These are phyloP conservation scores for Corythoichthys intestinalis DNA, from an alignment of 2,113 vertebrate species.

Conservation along the genomic window DNA sequence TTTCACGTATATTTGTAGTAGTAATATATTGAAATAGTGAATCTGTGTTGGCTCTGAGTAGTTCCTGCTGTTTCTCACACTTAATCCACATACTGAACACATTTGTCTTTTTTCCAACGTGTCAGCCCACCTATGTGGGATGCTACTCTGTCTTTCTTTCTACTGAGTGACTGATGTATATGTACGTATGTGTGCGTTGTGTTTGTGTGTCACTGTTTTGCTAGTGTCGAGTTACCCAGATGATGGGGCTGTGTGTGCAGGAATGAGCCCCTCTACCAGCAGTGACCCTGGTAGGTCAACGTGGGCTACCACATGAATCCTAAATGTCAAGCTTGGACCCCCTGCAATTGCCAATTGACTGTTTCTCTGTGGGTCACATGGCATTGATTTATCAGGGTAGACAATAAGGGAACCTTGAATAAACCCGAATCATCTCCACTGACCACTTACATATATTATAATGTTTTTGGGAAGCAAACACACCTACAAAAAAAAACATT, in stretches of 20 bases:
- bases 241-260: conserved; percentile 46
- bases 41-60: too few species aligned
- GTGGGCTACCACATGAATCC: conserved; percentile 68
- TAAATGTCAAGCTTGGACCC: conserved; percentile 61
- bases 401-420: too few species aligned
- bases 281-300: conserved; percentile 65
- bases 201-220: conserved; percentile 49
- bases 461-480: too few species aligned
- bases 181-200: conserved; percentile 31
- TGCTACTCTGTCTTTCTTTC: conserved; percentile 44
- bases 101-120: conserved; percentile 37
- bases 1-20: not conserved
- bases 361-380: conserved; percentile 50
- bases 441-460: too few species aligned
- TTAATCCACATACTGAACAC: conserved; percentile 25
- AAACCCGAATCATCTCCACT: too few species aligned
- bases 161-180: conserved; percentile 42
- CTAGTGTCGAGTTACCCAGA: conserved; percentile 62
- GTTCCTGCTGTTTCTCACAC: conserved; percentile 13
- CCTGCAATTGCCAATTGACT: conserved; percentile 65
- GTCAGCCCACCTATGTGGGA: conserved; percentile 52
- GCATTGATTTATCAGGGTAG: conserved; percentile 10
- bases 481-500: too few species aligned
- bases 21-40: not conserved
- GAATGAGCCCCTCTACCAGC: conserved; percentile 56